Base-by-base conservation (phyloP, 2,113 vertebrate species). In the Pseudolaguvia tuberculata region DNA sequence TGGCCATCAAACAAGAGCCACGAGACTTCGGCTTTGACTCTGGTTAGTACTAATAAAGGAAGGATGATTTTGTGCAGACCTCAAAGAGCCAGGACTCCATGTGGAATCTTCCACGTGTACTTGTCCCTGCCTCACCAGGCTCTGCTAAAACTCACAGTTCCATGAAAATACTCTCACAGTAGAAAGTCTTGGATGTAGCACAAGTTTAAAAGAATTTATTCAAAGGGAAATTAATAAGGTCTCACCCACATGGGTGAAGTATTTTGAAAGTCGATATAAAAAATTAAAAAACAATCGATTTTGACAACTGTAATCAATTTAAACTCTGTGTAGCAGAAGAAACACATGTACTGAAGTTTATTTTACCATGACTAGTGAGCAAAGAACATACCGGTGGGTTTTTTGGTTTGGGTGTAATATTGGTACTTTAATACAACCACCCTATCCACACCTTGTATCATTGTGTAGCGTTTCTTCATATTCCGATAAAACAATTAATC, bases 1-100 rank as follows among this genome's bases (percentile, higher is more conserved):
- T 96, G 91, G 91, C 92, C 90, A 95, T 98, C 89, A 98, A 98
- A 83, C 95, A 96, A 88, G 96, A 98, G 88, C 96, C 96, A 17
- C 86, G 90, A 15, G 96, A 98, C 88, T 98, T 93, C 88, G 95
- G 95, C 91, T 93, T 96, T 3, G 96, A 98, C 85, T 97, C 95
- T 89, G 96, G 96, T 96, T 78, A 88, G 94, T 82, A 15, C 0
- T 52, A 50, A 23, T n/a, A 27, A 15, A 42, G n/a, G 17, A 58
- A 61, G 56, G 39, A 66, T 51, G 15, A 17, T 29, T n/a, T 7
- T 74, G 25, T 58, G 25, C 2, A 53, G 55, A 56, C 21, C 45
- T 42, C 25, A 52, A 74, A 48, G 25, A 45, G 53, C 72, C 66
- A 48, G 42, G 72, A 14, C 50, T 21, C 70, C 70, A 66, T 67